Base-by-base conservation (phyloP, 2,888 invertebrate species). In the Schrankia costaestrigalis region DNA sequence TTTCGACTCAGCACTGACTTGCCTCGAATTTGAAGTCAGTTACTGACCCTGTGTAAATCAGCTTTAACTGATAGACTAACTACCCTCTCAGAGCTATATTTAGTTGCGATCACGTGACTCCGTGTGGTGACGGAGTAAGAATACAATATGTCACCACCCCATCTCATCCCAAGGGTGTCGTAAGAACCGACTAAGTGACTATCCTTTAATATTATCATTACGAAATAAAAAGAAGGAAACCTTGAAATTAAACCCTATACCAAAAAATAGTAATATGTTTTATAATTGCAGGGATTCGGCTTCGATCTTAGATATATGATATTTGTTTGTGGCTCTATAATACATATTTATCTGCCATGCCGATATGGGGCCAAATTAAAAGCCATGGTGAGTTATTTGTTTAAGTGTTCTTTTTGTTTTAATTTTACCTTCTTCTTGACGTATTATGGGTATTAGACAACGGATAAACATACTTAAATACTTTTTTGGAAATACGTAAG, bases 321-420 rank as follows among this genome's bases (percentile, higher is more conserved):
- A 19, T 76, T 77, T 17, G 56, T 71, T 0, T 24, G 38, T 0
- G 74, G 70, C 0, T 43, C 64, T 0, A 49, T 76, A 0, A 47
- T 74, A 0, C 77, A 79, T 29, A 77, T 77, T 1, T 79, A 72
- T 27, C 21, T 78, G 19, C 82, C 81, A 0, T 82, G 82, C 24
- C 58, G 62, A 1, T 75, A 79, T 33, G 71, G 74, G 0, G 60
- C 77, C 0, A 75, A 74, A 24, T 18, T 82, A 1, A 73, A 77
- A 23, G 42, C 41, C 3, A 55, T 59, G 69, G 81, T 81, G 56
- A 53, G 57, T 6, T n/a, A 17, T 6, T 2, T 8, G n/a, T 1
- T 3, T 14, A 7, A 18, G 3, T 12, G 4, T 8, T 13, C 1
- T 7, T 14, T 3, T 10, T 10, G 0, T 3, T 3, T 6, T n/a